Base-by-base conservation (phyloP, 2,888 invertebrate genomes). In the Merodon equestris region DNA sequence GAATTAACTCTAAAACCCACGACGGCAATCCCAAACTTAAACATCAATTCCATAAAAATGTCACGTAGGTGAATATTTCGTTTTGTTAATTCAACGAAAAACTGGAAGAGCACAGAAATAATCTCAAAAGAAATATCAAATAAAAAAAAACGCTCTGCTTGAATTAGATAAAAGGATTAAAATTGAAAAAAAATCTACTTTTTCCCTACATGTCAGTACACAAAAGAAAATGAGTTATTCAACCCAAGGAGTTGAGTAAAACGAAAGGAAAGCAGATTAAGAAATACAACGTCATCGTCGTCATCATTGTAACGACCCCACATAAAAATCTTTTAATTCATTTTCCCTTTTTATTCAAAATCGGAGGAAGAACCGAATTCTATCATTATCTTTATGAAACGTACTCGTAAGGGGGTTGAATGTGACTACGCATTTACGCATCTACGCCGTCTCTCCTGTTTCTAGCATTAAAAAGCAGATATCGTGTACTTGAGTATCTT, bases 91-190 rank as follows among this genome's bases (percentile, higher is more conserved):
- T 27, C 7, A 7, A 2, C 27, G 27, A 27, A 2, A 27, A 27
- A 2, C 2, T 27, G 2, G 27, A 4, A 2, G 7, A 7, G 27
- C 2, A 7, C 2, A 27, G 7, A 27, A 27, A 27, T 27, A 27
- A 27, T 27, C 27, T 27, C n/a, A 27, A 27, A 27, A 4, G 27
- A 27, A 27, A 27, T 27, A 27, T 12, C 45, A 34, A 64, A 58
- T 27, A 15, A 67, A 27, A 27, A 40, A 73, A 57, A 54, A 51
- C 44, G 18, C 19, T 51, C 74, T 70, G 79, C 50, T 60, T 47
- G 54, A 50, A 7, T 56, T 18, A 73, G 79, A 79, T 79, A 74
- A 79, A 79, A 56, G 79, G 74, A 79, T 79, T 79, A 79, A 64
- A 54, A 50, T 68, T 58, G 45, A 74, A 51, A 42, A 36, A 56